Evolutionary conservation across 2,888 invertebrate genomes (phyloP).

Genomic region (Odontocolon sp.): DNA sequence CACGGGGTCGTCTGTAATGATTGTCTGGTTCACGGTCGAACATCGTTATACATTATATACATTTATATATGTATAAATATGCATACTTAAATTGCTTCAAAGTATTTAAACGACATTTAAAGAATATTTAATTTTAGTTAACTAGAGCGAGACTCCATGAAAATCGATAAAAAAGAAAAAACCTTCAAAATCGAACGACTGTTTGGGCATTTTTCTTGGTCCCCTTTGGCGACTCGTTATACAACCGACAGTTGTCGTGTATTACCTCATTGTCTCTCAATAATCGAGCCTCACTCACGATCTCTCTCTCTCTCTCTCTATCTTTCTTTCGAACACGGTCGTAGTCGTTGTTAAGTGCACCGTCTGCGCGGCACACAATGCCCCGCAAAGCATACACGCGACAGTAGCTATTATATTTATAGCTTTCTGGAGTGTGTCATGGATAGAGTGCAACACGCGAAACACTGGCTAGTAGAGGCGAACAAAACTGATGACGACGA

Average conservation of each 20-base stretch:
- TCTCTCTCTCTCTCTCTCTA: background rate
- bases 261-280: constrained; percentile 42
- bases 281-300: constrained; percentile 25
- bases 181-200: too few species aligned
- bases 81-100: too few species aligned
- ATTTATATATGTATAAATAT: background rate
- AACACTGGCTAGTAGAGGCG: background rate
- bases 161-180: too few species aligned
- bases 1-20: background rate
- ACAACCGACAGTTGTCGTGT: background rate
- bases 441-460: constrained; percentile 41
- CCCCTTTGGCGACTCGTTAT: background rate
- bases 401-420: constrained; percentile 48
- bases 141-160: too few species aligned
- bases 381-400: background rate
- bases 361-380: constrained; percentile 23
- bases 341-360: constrained; percentile 33
- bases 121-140: too few species aligned
- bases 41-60: background rate
- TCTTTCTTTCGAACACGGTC: too few species aligned
- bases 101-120: too few species aligned
- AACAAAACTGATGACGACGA: constrained; percentile 38
- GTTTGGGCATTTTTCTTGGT: background rate
- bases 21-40: constrained; percentile 7
- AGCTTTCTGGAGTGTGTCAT: constrained; percentile 58